Evolutionary conservation across 2,888 invertebrate genomes (phyloP), one percentile per base, ranked within the genome.

Genomic region (Stenodera caucasica): DNA sequence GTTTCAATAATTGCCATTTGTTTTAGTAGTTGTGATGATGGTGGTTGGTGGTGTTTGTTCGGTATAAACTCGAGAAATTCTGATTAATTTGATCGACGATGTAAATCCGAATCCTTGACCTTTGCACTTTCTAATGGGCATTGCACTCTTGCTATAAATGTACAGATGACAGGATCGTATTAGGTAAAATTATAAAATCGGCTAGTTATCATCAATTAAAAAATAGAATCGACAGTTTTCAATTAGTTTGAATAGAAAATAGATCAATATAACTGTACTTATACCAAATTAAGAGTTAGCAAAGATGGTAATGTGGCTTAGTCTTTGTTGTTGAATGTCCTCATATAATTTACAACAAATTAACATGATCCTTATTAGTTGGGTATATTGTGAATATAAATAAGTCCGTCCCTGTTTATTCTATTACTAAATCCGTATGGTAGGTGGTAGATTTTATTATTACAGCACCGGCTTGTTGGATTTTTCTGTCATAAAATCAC

Each of bases 111-210:
- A 73, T 72, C 74, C 74, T 74, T 74, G 74, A 72, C 73, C 74
- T 74, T 74, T 74, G 71, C 73, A 72, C 74, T 73, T 74, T 74
- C 72, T 72, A 72, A 70, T 74, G 74, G 72, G 67, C 74, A 70
- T 72, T 74, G 73, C 74, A 73, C 74, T 73, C 65, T 45, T 57
- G 50, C 52, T 51, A 33, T 49, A 49, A 29, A 35, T 18, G 30
- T 26, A 14, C 40, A 23, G 12, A 53, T 45, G 23, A 49, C 58
- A 51, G 57, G 57, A 51, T 12, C 29, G 35, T 35, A 52, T 21
- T 26, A 14, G 52, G 52, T n/a, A 52, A 15, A 52, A 52, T 29
- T 21, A 30, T 12, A 15, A 51, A n/a, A 52, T 51, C n/a, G n/a
- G n/a, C n/a, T n/a, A n/a, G n/a, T n/a, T n/a, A n/a, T 51, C 32